Conservation (phyloP, 1,140 invertebrate species). For the Micrasema longulum region DNA sequence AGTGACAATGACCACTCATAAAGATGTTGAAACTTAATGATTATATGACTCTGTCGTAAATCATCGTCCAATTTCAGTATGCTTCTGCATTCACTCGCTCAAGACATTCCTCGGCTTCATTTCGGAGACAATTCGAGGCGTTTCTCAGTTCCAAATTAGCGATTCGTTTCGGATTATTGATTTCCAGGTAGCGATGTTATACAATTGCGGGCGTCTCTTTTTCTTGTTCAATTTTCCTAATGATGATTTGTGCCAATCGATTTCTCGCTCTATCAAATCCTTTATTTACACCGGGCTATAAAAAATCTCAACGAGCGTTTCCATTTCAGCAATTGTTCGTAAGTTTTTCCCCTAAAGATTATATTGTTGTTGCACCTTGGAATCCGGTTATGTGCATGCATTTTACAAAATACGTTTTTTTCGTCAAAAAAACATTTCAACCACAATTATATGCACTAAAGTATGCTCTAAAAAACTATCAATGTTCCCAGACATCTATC, state of each 20-base stretch:
- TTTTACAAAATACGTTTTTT: too few relatives aligned
- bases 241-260: conserved; percentile 44
- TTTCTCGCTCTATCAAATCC: conserved; percentile 24
- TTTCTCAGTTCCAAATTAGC: conserved; percentile 44
- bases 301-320: too few relatives aligned
- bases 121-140: conserved; percentile 38
- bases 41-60: conserved; percentile 46
- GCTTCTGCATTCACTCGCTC: conserved; percentile 33
- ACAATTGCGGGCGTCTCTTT: conserved; percentile 23
- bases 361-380: too few relatives aligned
- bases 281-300: too few relatives aligned
- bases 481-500: too few relatives aligned
- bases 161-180: conserved; percentile 48
- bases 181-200: conserved; percentile 42
- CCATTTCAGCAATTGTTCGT: too few relatives aligned
- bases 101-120: conserved; percentile 17
- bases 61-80: conserved; percentile 34
- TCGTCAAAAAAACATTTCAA: too few relatives aligned
- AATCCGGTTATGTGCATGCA: too few relatives aligned
- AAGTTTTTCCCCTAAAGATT: too few relatives aligned
- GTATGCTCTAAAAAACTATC: too few relatives aligned
- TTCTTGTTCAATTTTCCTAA: conserved; percentile 30
- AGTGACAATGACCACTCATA: conserved; percentile 34
- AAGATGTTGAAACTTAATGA: conserved; percentile 39
- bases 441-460: too few relatives aligned